phyloP scores from a whole-genome alignment of 2,888 invertebrate genomes.

The Seira musarum region DNA sequence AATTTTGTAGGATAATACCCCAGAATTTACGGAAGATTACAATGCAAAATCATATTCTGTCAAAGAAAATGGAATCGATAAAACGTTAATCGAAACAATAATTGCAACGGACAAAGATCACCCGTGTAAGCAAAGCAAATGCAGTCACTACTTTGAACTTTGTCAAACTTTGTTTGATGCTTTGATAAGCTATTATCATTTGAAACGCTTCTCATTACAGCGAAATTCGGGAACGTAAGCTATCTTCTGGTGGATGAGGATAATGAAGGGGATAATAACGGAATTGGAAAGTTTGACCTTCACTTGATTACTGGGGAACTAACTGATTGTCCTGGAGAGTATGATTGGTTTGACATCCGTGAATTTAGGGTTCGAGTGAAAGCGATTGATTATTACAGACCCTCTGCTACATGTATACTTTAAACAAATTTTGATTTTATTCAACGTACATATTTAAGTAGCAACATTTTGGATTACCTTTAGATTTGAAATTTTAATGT shows the following conservation, averaged over 20 bases:
- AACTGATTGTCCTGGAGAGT: conserved; percentile 3
- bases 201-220: conserved; percentile 19
- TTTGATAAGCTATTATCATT: too few species aligned
- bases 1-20: conserved; percentile 45
- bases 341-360: conserved; percentile 29
- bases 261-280: not conserved
- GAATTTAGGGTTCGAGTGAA: conserved; percentile 24
- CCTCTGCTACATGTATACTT: conserved; percentile 14
- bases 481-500: not conserved
- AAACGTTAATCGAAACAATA: conserved; percentile 9
- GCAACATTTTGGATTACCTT: not conserved
- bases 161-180: conserved; percentile 15
- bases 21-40: conserved; percentile 14
- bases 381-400: conserved; percentile 50
- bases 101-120: conserved; percentile 53
- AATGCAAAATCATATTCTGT: not conserved
- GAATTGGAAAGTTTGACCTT: conserved; percentile 30
- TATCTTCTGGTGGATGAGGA: conserved; percentile 13
- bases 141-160: not conserved
- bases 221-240: conserved; percentile 39
- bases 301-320: conserved; percentile 23
- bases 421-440: conserved; percentile 1
- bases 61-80: not conserved
- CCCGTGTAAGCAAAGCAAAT: conserved; percentile 13
- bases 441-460: not conserved